Evolutionary conservation across 1,140 invertebrate genomes (phyloP), one percentile per base, ranked within the genome.

Genomic region (Scaptomyza graminum): DNA sequence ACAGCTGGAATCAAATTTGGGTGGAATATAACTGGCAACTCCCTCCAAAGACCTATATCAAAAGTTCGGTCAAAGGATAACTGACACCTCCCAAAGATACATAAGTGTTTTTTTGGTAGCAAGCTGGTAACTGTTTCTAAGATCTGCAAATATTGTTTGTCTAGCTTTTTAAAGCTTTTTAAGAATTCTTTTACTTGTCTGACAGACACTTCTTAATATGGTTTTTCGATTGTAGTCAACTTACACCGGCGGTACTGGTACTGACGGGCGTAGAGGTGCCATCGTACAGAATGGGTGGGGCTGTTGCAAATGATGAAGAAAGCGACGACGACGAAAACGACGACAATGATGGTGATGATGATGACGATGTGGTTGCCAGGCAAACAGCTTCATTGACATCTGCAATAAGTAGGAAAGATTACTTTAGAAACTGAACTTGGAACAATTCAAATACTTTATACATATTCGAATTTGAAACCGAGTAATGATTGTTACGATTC

Each of bases 341-440:
- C 18, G 52, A 60, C 12, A 41, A 46, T 31, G 54, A 65, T 37
- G 60, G 16, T 63, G 50, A 61, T 57, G 55, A 39, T 41, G 73
- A 12, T 60, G 79, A 31, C 50, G 80, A 44, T 63, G 79, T 76
- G 51, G 83, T 89, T 51, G 79, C 66, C 59, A 89, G 68, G 59
- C 85, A 90, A 46, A 62, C 67, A 56, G 80, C 70, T 77, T 87
- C 84, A 61, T 63, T 71, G 16, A 54, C 62, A 62, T 87, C 77
- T 78, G 62, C 13, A 64, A 78, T 7, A 46, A 34, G 1, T 34
- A 34, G 8, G 7, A 34, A 34, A 34, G 2, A 34, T 9, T 9
- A 34, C 8, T 8, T 34, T 34, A 34, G 31, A 41, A 41, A 41
- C 11, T 5, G 4, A n/a, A 5, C 12, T n/a, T 4, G 5, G 5